These are phyloP conservation scores for Probosciger aterrimus DNA, from an alignment of 2,113 vertebrate genomes.

Conservation along the genomic window DNA sequence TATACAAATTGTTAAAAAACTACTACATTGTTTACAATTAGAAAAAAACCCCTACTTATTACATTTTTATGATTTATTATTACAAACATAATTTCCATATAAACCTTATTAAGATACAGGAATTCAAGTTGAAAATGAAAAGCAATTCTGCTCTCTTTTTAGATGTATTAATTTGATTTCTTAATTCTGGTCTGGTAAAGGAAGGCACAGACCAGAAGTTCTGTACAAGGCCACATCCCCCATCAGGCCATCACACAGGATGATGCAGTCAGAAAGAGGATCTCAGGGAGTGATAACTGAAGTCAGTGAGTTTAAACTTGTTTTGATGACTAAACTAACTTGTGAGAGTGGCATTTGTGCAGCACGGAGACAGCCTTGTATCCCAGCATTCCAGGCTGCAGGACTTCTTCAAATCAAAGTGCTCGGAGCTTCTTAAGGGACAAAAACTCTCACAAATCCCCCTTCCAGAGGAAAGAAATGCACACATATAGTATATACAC, in stretches of 20 bases:
- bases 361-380: not conserved
- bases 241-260: not conserved
- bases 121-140: not conserved
- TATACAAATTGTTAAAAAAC: not conserved
- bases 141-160: not conserved
- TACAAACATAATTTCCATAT: not conserved
- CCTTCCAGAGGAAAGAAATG: not conserved
- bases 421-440: not conserved
- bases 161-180: not conserved
- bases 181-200: not conserved
- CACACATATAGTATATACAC: rapidly evolving
- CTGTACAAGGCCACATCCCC: not conserved
- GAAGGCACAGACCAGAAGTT: not conserved
- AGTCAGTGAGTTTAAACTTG: not conserved
- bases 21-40: not conserved
- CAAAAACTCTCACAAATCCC: not conserved
- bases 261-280: not conserved
- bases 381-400: not conserved
- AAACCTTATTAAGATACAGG: not conserved
- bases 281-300: not conserved
- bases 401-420: not conserved
- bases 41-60: not conserved
- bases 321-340: not conserved
- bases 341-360: not conserved
- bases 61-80: not conserved